These are phyloP conservation scores for Amphipoea oculea DNA, from an alignment of 2,888 invertebrate genomes.

Conservation along the genomic window DNA sequence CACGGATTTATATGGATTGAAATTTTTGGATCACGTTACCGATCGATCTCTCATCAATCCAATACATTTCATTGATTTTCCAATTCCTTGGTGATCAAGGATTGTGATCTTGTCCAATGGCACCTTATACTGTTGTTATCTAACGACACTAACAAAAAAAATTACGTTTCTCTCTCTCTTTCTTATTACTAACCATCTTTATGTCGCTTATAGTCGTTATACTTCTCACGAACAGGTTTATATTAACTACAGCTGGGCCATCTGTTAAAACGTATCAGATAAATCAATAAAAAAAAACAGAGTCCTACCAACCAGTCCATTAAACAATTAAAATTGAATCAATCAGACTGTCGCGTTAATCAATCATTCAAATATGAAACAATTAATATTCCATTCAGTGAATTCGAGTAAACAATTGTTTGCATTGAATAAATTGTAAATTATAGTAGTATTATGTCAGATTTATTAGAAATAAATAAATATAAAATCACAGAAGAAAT, in stretches of 20 bases:
- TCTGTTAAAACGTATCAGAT: constrained; percentile 90
- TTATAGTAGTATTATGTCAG: not conserved
- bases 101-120: constrained; percentile 18
- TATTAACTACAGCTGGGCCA: constrained; percentile 98
- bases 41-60: not conserved
- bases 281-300: constrained; percentile 49
- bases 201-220: constrained; percentile 99
- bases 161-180: constrained; percentile 25
- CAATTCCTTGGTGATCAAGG: constrained; percentile 23
- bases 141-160: constrained; percentile 56
- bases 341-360: constrained; percentile 21
- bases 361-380: constrained; percentile 33
- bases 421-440: constrained; percentile 17
- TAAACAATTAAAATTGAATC: constrained; percentile 35
- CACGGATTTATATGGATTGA: constrained; percentile 39
- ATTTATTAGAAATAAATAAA: constrained; percentile 19
- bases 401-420: constrained; percentile 37
- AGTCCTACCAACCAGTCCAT: constrained; percentile 18
- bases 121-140: constrained; percentile 31
- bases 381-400: constrained; percentile 17
- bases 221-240: constrained; percentile 99
- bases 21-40: not conserved
- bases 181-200: constrained; percentile 97
- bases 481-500: constrained; percentile 32
- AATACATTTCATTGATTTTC: constrained; percentile 30